Evolutionary conservation across 2,113 vertebrate genomes (phyloP).

Genomic region (Nematolebias whitei): DNA sequence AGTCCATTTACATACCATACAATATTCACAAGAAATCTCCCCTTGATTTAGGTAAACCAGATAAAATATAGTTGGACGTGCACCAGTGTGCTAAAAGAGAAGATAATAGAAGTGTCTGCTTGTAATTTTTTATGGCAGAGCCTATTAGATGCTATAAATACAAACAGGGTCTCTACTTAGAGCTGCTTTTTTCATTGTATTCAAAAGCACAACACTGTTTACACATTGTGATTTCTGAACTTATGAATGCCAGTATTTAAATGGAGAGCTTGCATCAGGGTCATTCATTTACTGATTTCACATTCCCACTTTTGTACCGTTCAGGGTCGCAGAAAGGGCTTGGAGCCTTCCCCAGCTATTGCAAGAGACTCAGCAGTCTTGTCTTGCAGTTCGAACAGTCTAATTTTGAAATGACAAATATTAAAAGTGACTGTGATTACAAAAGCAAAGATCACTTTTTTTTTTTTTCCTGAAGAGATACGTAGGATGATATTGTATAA

Average conservation of each 20-base stretch:
- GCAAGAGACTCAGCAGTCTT: too few relatives aligned
- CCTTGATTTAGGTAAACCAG: conserved; percentile 58
- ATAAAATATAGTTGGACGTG: conserved; percentile 46
- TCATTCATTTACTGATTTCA: too few relatives aligned
- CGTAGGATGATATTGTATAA: too few relatives aligned
- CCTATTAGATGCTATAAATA: conserved; percentile 10
- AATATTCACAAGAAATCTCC: conserved; percentile 75
- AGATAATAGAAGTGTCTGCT: conserved; percentile 21
- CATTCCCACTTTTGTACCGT: too few relatives aligned
- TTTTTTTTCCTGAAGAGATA: too few relatives aligned
- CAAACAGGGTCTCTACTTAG: conserved; percentile 3
- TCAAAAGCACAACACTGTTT: conserved; percentile 3
- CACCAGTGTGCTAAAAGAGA: conserved; percentile 10
- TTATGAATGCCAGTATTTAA: too few relatives aligned
- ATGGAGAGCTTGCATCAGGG: too few relatives aligned
- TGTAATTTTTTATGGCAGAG: conserved; percentile 17
- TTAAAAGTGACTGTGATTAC: too few relatives aligned
- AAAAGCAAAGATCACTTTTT: too few relatives aligned
- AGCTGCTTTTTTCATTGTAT: conserved; percentile 16
- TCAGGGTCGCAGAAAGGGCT: too few relatives aligned
- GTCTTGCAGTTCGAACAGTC: not conserved
- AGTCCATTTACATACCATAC: conserved; percentile 75
- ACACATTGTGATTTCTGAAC: conserved; percentile 5
- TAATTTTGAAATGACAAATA: too few relatives aligned
- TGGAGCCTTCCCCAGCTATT: too few relatives aligned